Evolutionary conservation across 2,797 vertebrate genomes (phyloP).

Genomic region (Harpagifer antarcticus): DNA sequence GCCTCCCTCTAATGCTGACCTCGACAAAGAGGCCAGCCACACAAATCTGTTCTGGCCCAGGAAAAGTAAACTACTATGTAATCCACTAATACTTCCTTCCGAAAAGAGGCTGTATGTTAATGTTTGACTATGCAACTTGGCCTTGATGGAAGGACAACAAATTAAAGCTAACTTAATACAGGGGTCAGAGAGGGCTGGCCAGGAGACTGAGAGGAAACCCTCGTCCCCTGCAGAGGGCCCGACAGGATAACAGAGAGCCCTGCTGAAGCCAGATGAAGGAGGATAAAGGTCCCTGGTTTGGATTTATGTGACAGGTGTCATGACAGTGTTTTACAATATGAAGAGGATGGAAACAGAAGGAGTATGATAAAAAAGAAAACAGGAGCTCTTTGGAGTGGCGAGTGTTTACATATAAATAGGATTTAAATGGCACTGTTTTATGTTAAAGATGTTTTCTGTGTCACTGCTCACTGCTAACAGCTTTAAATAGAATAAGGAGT

Average conservation of each 20-base stretch:
- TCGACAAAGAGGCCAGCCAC: conserved; percentile 38
- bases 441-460: conserved; percentile 26
- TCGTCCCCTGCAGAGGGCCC: conserved; percentile 34
- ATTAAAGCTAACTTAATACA: conserved; percentile 45
- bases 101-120: conserved; percentile 53
- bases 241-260: conserved; percentile 59
- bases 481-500: not conserved
- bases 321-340: conserved; percentile 35
- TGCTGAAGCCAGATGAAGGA: conserved; percentile 52
- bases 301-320: conserved; percentile 62
- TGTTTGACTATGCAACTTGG: conserved; percentile 61
- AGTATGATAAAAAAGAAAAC: conserved; percentile 27
- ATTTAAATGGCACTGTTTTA: conserved; percentile 28
- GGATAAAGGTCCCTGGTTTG: conserved; percentile 42
- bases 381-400: conserved; percentile 23
- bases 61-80: conserved; percentile 66
- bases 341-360: conserved; percentile 28
- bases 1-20: conserved; percentile 41
- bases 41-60: conserved; percentile 54
- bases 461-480: conserved; percentile 35
- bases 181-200: conserved; percentile 34
- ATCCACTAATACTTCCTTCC: conserved; percentile 69
- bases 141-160: conserved; percentile 50
- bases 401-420: conserved; percentile 37
- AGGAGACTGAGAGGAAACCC: conserved; percentile 41